A percentile compares a stretch with the other conserved stretches of the same genome.
These are phyloP conservation scores for Spilarctia lutea DNA, from an alignment of 2,888 invertebrate genomes.

Conservation along the genomic window DNA sequence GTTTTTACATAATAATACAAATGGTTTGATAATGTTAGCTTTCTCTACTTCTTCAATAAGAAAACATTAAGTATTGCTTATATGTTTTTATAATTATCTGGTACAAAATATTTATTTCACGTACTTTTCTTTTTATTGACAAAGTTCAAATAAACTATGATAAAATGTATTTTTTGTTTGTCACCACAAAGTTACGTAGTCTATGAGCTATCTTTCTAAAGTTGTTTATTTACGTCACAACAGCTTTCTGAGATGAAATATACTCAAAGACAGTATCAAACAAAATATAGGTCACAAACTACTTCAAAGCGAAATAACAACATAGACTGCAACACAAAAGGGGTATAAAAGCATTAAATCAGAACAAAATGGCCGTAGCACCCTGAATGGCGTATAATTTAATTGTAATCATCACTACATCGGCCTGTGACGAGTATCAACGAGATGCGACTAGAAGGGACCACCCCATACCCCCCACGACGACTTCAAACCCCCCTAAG, in stretches of 20 bases:
- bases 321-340: constrained; percentile 43
- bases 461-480: constrained; percentile 65
- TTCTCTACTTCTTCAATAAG: too few species aligned
- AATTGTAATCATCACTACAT: constrained; percentile 86
- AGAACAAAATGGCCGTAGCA: constrained; percentile 78
- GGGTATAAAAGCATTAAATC: constrained; percentile 70
- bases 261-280: neutral
- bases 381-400: constrained; percentile 80
- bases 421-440: constrained; percentile 82
- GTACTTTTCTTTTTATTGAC: too few species aligned
- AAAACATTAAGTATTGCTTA: too few species aligned
- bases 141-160: too few species aligned
- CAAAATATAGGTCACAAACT: constrained; percentile 45
- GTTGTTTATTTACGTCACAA: neutral
- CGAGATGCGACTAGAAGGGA: constrained; percentile 83
- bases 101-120: too few species aligned
- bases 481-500: constrained; percentile 66
- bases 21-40: too few species aligned
- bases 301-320: constrained; percentile 45
- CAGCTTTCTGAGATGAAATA: neutral
- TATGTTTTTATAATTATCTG: too few species aligned
- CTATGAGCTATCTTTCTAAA: too few species aligned
- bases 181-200: too few species aligned
- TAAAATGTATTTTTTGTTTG: too few species aligned
- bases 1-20: too few species aligned